Conservation (phyloP, 2,797 vertebrate genomes). For the Coilia nasus region DNA sequence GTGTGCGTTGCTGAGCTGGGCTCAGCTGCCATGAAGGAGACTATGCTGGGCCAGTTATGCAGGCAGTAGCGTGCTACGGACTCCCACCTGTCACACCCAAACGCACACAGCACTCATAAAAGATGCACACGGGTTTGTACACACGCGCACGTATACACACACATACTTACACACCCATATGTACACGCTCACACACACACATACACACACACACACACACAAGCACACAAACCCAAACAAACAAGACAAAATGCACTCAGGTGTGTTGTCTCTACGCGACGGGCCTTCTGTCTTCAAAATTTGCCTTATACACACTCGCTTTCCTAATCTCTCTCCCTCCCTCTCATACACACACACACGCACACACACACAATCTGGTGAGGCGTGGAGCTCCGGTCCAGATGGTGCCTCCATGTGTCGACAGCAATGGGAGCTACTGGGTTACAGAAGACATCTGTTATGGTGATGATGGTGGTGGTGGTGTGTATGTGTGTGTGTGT, state of each 20-base stretch:
- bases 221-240: constrained; percentile 66
- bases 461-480: constrained; percentile 67
- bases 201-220: constrained; percentile 38
- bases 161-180: not conserved
- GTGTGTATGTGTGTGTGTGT: constrained; percentile 48
- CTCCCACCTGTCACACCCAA: constrained; percentile 21
- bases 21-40: constrained; percentile 22
- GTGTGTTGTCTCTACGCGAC: constrained; percentile 67
- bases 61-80: not conserved
- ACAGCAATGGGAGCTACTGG: constrained; percentile 80
- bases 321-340: not conserved
- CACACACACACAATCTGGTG: constrained; percentile 65
- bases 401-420: constrained; percentile 83
- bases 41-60: constrained; percentile 10
- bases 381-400: constrained; percentile 75
- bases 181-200: constrained; percentile 41
- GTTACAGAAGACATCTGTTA: constrained; percentile 86
- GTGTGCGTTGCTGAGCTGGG: constrained; percentile 9
- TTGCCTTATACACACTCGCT: constrained; percentile 44
- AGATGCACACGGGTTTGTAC: constrained; percentile 12
- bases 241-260: constrained; percentile 68
- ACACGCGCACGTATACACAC: not conserved
- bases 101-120: constrained; percentile 15
- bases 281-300: constrained; percentile 69
- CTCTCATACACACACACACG: not conserved